Base-by-base conservation (phyloP, 2,797 vertebrate species). In the Gastrophryne carolinensis region DNA sequence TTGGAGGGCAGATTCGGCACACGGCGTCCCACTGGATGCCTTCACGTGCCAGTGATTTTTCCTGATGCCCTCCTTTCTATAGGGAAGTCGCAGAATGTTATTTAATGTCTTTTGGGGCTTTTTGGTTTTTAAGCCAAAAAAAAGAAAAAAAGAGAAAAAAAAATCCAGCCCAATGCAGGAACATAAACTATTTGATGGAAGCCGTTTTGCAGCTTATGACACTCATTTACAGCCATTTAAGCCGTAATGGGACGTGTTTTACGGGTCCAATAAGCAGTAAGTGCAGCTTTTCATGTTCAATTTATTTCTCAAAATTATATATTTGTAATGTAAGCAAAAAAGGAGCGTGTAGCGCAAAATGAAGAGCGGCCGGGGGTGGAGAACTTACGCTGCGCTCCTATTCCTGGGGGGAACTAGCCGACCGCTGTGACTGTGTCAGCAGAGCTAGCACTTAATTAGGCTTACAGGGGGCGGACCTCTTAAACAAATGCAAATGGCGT, bases 201-300 rank as follows among this genome's bases (percentile, higher is more conserved):
- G 19, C 24, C 29, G 50, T 67, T 60, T 69, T 27, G 37, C 9
- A 44, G 27, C 56, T 71, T 72, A 78, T 78, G 62, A 21, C 19
- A 12, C 67, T 70, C 66, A 54, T 71, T 77, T 65, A 64, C 68
- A 57, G 50, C 32, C n/a, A 65, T 65, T 78, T 78, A 78, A 52
- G 17, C 23, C 68, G 57, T 78, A 72, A 78, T 78, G 75, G 49
- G 50, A 50, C 30, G 19, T 58, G 29, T 57, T 71, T 78, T 77
- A 76, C 32, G 56, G 27, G 44, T 32, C 62, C 58, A 56, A 7
- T 70, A 63, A 69, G 34, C 57, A 27, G 29, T 26, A 50, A 56
- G 65, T 63, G 49, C 53, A 60, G 69, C 57, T 50, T 23, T 10
- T 34, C 27, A 30, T 54, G n/a, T 35, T 17, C 58, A 27, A 58